Percentiles rank a stretch among this genome's conserved stretches.
These are phyloP conservation scores for Euspilapteryx auroguttella DNA, from an alignment of 2,888 invertebrate species.

Conservation along the genomic window DNA sequence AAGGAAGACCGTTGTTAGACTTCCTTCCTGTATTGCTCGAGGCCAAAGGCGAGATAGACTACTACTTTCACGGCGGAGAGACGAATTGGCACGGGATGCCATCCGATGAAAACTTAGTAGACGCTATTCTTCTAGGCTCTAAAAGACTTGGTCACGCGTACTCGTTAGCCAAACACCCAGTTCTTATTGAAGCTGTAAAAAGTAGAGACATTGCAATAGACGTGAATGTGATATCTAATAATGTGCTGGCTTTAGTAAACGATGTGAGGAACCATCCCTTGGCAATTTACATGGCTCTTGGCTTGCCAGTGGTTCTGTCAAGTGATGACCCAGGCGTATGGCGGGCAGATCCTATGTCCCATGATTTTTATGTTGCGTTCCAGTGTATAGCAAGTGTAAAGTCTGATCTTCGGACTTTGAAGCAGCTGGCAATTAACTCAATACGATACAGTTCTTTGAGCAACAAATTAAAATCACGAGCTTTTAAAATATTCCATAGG, in stretches of 20 bases:
- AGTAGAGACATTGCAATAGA: slow-evolving; percentile 67
- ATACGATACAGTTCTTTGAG: slow-evolving; percentile 66
- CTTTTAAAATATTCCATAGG: too few relatives aligned
- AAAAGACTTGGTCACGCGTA: slow-evolving; percentile 80
- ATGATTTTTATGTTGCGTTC: slow-evolving; percentile 78
- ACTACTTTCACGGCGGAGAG: slow-evolving; percentile 82
- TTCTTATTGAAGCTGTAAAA: slow-evolving; percentile 60
- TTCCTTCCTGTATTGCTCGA: slow-evolving; percentile 58
- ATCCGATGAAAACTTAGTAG: slow-evolving; percentile 73
- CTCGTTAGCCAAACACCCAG: slow-evolving; percentile 73
- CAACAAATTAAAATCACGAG: too few relatives aligned
- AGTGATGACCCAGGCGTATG: slow-evolving; percentile 71
- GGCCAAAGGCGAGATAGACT: slow-evolving; percentile 53
- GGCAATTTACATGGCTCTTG: slow-evolving; percentile 54
- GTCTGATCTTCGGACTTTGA: slow-evolving; percentile 70
- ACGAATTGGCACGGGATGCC: slow-evolving; percentile 71
- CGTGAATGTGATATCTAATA: slow-evolving; percentile 71
- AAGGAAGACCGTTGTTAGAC: slow-evolving; percentile 62
- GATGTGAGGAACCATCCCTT: slow-evolving; percentile 72
- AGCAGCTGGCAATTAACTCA: slow-evolving; percentile 76
- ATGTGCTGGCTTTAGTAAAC: slow-evolving; percentile 61
- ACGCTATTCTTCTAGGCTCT: slow-evolving; percentile 72
- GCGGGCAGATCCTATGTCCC: slow-evolving; percentile 65
- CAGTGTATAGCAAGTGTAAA: slow-evolving; percentile 71
- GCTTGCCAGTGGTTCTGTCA: slow-evolving; percentile 66